Percentiles rank a stretch among this genome's conserved stretches.
phyloP scores from a whole-genome alignment of 2,113 vertebrate genomes.

The Ameiurus melas region DNA sequence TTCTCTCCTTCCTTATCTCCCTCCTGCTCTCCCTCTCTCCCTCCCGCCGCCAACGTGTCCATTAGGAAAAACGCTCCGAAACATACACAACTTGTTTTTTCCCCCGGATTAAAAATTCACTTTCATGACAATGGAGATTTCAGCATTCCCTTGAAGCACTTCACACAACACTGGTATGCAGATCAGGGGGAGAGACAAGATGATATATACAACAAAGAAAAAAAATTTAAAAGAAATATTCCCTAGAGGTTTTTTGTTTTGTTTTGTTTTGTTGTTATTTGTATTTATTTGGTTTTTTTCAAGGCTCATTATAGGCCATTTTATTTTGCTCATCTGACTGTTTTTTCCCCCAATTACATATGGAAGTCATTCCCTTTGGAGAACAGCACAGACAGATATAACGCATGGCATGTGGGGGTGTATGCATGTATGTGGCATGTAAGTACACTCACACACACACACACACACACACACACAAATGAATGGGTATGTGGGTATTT shows the following conservation, averaged over 20 bases:
- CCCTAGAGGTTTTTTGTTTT: slow-evolving; percentile 30
- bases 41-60: slow-evolving; percentile 55
- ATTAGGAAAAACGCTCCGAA: slow-evolving; percentile 69
- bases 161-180: slow-evolving; percentile 59
- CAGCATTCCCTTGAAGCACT: slow-evolving; percentile 69
- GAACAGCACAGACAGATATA: slow-evolving; percentile 40
- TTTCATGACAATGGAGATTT: slow-evolving; percentile 83
- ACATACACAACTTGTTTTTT: slow-evolving; percentile 75
- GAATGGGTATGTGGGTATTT: background rate
- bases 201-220: background rate
- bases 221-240: background rate
- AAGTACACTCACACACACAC: no score
- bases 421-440: slow-evolving; percentile 31
- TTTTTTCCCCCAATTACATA: slow-evolving; percentile 51
- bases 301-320: slow-evolving; percentile 34
- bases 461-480: no score
- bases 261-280: slow-evolving; percentile 35
- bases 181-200: slow-evolving; percentile 2
- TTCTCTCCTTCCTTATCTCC: background rate
- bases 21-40: slow-evolving; percentile 39
- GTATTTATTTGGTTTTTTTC: slow-evolving; percentile 23
- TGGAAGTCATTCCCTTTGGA: slow-evolving; percentile 49
- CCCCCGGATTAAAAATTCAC: slow-evolving; percentile 81
- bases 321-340: slow-evolving; percentile 54
- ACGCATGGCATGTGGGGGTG: slow-evolving; percentile 29